Evolutionary conservation across 2,113 vertebrate species (phyloP).

Genomic region (Lonchura striata): DNA sequence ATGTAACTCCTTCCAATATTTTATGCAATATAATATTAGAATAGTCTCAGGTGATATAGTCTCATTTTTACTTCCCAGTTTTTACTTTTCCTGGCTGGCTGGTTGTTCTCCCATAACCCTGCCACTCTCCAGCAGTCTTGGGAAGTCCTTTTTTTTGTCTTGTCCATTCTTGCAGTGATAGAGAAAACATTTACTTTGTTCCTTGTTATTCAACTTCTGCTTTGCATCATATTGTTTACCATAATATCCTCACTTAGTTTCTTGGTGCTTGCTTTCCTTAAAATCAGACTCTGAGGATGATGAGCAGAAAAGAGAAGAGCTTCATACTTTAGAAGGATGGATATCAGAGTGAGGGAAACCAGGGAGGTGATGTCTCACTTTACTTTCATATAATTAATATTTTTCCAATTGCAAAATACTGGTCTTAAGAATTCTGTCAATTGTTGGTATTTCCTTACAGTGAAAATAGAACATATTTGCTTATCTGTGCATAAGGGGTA

Average conservation of each 20-base stretch:
- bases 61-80: background rate
- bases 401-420: background rate
- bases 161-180: background rate
- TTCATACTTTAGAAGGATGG: background rate
- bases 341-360: background rate
- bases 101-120: background rate
- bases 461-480: background rate
- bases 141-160: background rate
- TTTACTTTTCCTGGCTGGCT: background rate
- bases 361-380: background rate
- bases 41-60: background rate
- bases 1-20: background rate
- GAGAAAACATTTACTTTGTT: background rate
- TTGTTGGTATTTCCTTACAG: background rate
- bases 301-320: background rate
- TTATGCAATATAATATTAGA: background rate
- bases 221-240: background rate
- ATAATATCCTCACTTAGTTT: background rate
- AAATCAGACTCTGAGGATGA: background rate
- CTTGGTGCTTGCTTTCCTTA: background rate
- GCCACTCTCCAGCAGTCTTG: background rate
- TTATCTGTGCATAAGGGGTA: background rate
- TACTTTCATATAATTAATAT: background rate
- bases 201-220: background rate
- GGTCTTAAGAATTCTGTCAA: background rate